Percentiles rank a stretch among this genome's conserved stretches.
These are phyloP conservation scores for Eledone cirrhosa DNA, from an alignment of 2,888 invertebrate genomes.

Conservation along the genomic window DNA sequence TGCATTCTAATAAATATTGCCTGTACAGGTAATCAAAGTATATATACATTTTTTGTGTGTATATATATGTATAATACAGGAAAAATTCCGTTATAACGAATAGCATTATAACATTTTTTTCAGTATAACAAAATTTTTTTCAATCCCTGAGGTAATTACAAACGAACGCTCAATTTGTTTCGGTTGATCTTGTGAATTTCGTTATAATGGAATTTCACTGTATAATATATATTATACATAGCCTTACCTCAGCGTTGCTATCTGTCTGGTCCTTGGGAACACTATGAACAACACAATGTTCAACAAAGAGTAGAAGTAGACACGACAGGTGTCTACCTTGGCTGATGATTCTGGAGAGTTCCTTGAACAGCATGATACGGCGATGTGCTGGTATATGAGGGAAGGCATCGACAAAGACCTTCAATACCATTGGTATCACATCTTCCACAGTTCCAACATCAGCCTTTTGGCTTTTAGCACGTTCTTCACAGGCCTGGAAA, in stretches of 20 bases:
- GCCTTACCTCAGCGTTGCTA: not conserved
- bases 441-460: conserved; percentile 37
- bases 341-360: conserved; percentile 77
- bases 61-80: too few relatives aligned
- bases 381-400: conserved; percentile 94
- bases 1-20: too few relatives aligned
- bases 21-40: too few relatives aligned
- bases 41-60: too few relatives aligned
- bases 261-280: conserved; percentile 28
- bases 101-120: too few relatives aligned
- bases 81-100: too few relatives aligned
- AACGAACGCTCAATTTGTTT: too few relatives aligned
- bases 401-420: conserved; percentile 90
- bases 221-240: too few relatives aligned
- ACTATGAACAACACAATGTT: conserved; percentile 63
- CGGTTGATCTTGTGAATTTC: too few relatives aligned
- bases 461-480: conserved; percentile 30
- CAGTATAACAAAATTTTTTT: too few relatives aligned
- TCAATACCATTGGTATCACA: conserved; percentile 68
- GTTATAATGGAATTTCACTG: too few relatives aligned
- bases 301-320: conserved; percentile 67
- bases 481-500: conserved; percentile 51
- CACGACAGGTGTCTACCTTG: conserved; percentile 67
- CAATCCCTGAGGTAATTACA: too few relatives aligned
- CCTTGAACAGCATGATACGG: conserved; percentile 78